Base-by-base conservation (phyloP, 2,797 vertebrate species). In the Alcedo quadribrachys region DNA sequence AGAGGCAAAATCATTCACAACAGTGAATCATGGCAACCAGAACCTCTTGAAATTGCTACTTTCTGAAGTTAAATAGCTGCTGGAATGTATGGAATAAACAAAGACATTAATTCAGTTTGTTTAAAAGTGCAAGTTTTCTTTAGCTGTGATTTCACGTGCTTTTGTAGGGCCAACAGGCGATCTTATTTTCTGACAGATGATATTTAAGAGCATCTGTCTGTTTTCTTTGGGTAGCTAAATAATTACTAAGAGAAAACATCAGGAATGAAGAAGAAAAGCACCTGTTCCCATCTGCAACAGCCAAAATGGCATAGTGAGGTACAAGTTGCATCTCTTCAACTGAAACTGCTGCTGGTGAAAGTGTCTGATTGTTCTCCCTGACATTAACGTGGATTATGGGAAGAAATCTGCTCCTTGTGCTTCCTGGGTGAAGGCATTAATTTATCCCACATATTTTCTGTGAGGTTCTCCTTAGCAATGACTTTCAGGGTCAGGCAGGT, bases 1-100 rank as follows among this genome's bases (percentile, higher is more conserved):
- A 97, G 92, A 97, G 96, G 96, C 93, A 96, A 94, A 97, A 97
- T 97, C 95, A 82, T 93, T 97, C 97, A 95, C 95, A 24, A 37
- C 7, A 76, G 95, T 97, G 97, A 97, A 95, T 97, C 97, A 87
- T 92, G 95, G 96, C 91, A 92, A 79, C 90, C 87, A 62, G 55
- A 92, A 87, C 92, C 94, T 94, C 95, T 96, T 92, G 95, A 95
- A 97, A 94, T 96, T 80, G 92, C 91, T 94, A 85, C 94, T 97
- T 96, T 97, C 92, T 96, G 93, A 84, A 96, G 96, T 92, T 92
- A 94, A 97, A 97, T 95, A 96, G 90, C 94, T 97, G 84, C 91
- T 96, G 92, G 93, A 94, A 89, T 81, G 76, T 62, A 63, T 22
- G 75, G 96, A 87, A 96, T 92, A 96, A 97, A 85, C 92, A 97